Evolutionary conservation across 2,888 invertebrate species (phyloP), one percentile per base, ranked within the genome.

Genomic region (Drosophila rubida): DNA sequence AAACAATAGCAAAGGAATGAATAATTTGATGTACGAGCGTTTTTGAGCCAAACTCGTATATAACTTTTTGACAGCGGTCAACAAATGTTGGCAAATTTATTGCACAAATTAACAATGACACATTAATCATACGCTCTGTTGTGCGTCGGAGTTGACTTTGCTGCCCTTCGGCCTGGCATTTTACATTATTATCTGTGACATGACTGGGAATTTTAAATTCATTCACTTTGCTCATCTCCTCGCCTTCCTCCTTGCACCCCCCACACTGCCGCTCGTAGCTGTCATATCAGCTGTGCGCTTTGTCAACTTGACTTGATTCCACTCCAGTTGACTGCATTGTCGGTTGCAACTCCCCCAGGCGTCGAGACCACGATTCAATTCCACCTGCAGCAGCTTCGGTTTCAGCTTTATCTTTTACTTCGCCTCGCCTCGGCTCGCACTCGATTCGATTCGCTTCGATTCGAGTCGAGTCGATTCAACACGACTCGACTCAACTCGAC

Each of bases 71-170:
- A 75, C 75, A 77, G 64, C 77, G 80, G 82, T 78, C 82, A 81
- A 60, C 48, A 69, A 65, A 62, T 58, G 54, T 59, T 63, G 63
- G 27, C 53, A 67, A 78, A 75, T 85, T 79, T 77, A 79, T 87
- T 75, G 73, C 55, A 16, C 54, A 70, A 80, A 73, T 87, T 75
- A 73, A 80, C 67, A 65, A 71, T 63, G 78, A 65, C 69, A 82
- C 70, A 88, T 86, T 88, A 87, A 87, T 83, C 75, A 69, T 69
- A 81, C 68, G 65, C 69, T 42, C 64, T 22, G 71, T 69, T 22
- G 71, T 69, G 46, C 42, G 48, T 50, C 66, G 57, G 59, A 62
- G 59, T 51, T 44, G 19, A 37, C 39, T 19, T n/a, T 11, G 22
- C 32, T 37, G 35, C 13, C 39, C 4, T 22, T 22, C 30, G 8